Evolutionary conservation across 2,113 vertebrate genomes (phyloP), one percentile per base, ranked within the genome.

Genomic region (Melanocharis versteri): DNA sequence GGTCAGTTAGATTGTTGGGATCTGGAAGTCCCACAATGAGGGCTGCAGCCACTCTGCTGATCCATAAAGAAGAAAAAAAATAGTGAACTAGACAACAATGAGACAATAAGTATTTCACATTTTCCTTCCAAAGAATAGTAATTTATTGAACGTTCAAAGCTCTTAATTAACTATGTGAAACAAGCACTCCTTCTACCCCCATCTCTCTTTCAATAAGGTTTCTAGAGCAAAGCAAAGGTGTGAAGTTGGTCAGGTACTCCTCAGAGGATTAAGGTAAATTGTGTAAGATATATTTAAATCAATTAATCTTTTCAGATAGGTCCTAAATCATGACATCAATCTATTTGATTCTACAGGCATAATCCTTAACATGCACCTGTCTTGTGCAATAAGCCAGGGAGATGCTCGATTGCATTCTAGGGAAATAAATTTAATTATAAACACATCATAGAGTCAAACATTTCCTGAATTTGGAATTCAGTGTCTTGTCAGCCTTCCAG

Each of bases 361-460:
- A 77, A 88, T 91, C 69, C 60, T 94, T 61, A 68, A n/a, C 61
- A 42, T 65, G 75, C 75, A 71, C 23, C 81, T 86, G 80, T 76
- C 70, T 89, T 14, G 10, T 45, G 40, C 90, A 90, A 83, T 54
- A 72, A 87, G 11, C 80, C 60, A 83, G 71, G 81, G 90, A 91
- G 93, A 79, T 33, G 45, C 61, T 81, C 2, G 0, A 90, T 23
- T 94, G 93, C 89, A 91, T 96, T 90, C 69, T 81, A 92, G 94
- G 92, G 94, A 96, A 96, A 93, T 92, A 96, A 94, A 95, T 97
- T 87, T 91, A 93, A 95, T 97, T 96, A 97, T 94, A 93, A 96
- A 76, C 89, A 94, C 89, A 93, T 95, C 93, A 94, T 31, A 79
- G 94, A 92, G 79, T 58, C 16, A 64, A 95, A 93, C 89, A 88